Evolutionary conservation across 2,113 vertebrate genomes (phyloP), one percentile per base, ranked within the genome.

Genomic region (Psephotus haematonotus): DNA sequence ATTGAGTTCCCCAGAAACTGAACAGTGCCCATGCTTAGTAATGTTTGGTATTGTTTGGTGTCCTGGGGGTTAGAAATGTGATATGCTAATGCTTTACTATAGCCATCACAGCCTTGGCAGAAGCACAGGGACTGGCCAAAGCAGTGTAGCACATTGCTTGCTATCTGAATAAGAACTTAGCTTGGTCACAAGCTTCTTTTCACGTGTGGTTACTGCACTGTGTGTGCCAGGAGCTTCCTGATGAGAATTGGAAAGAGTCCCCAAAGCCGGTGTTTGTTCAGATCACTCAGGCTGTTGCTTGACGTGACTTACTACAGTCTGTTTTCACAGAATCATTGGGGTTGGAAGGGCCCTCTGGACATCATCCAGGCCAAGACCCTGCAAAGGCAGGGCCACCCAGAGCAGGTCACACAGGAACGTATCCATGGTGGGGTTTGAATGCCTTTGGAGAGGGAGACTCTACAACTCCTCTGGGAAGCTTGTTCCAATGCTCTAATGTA

Each of bases 41-140:
- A 88, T 83, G 67, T 82, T 25, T 70, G 80, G 72, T 68, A 68
- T 81, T 95, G 86, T 92, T 91, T 75, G 77, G 72, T 47, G 83
- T 75, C 92, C 60, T 53, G 91, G 75, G 92, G 89, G 93, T 95
- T 90, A 57, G 95, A 95, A 96, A 96, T 92, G 95, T 43, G 93
- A 91, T 92, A 95, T 92, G 94, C 77, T 95, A 96, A 97, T 96
- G 72, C 80, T 92, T 74, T 60, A 47, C 52, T 88, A 27, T 78
- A 88, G 89, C 88, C 62, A 25, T 55, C 10, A 1, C 35, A 59
- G 82, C 80, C 41, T 92, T 96, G 96, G 91, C 94, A 76, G 59
- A n/a, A 68, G 67, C 2, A 3, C 47, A 90, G 50, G 63, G 41
- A 25, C 85, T 81, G 89, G 49, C 70, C 74, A 53, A 49, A 80